Evolutionary conservation across 2,113 vertebrate genomes (phyloP).

Genomic region (Synchiropus splendidus): DNA sequence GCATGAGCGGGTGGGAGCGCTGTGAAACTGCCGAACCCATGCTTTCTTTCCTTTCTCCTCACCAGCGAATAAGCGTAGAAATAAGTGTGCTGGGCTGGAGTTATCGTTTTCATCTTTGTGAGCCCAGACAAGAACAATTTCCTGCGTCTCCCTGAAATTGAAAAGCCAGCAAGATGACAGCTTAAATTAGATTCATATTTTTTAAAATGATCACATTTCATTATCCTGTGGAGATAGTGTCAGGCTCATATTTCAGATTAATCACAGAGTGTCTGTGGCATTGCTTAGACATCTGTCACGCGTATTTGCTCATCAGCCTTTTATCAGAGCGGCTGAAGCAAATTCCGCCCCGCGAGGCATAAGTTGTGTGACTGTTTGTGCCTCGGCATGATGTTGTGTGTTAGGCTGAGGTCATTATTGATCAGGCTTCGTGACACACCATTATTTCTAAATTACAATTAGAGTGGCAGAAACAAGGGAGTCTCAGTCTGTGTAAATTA

Average conservation of each 20-base stretch:
- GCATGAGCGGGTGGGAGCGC: neutral
- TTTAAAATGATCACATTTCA: slow-evolving; percentile 38
- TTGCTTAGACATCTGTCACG: slow-evolving; percentile 44
- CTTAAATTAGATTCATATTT: slow-evolving; percentile 45
- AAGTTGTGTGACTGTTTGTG: slow-evolving; percentile 3
- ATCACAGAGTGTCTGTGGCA: slow-evolving; percentile 36
- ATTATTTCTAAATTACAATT: slow-evolving; percentile 48
- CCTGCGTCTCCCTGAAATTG: slow-evolving; percentile 27
- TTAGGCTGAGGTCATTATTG: slow-evolving; percentile 40
- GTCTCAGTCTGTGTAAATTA: slow-evolving; percentile 26
- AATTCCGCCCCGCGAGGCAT: slow-evolving; percentile 16
- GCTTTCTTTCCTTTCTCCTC: neutral
- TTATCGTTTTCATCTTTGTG: slow-evolving; percentile 7
- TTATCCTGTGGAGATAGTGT: slow-evolving; percentile 35
- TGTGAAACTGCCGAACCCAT: neutral
- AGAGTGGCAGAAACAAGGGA: slow-evolving; percentile 23
- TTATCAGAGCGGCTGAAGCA: slow-evolving; percentile 27
- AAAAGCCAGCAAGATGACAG: slow-evolving; percentile 25
- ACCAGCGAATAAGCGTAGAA: no score
- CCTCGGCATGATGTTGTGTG: neutral
- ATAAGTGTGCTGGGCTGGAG: slow-evolving; percentile 2
- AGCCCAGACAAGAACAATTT: slow-evolving; percentile 53
- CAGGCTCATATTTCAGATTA: slow-evolving; percentile 44
- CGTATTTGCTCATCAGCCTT: slow-evolving; percentile 34
- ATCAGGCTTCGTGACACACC: slow-evolving; percentile 44